A percentile compares a stretch with the other conserved stretches of the same genome.
These are phyloP conservation scores for Holothuria leucospilota DNA, from an alignment of 53 echinoderm and acorn worm species.

Conservation along the genomic window DNA sequence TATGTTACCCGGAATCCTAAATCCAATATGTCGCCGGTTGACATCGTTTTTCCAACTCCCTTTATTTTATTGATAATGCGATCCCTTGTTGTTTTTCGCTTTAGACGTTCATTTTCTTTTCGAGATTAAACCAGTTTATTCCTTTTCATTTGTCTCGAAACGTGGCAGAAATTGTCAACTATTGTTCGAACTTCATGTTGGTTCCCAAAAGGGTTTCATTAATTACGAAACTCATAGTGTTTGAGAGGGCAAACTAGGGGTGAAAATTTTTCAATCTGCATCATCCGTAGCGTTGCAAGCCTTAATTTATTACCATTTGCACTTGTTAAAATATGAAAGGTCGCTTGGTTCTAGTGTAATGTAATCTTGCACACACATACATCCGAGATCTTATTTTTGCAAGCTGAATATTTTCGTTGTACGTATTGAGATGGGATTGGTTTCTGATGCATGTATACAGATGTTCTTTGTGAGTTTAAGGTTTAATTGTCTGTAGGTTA, in stretches of 20 bases:
- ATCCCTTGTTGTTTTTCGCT: slow-evolving; percentile 38
- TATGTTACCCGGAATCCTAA: slow-evolving; percentile 34
- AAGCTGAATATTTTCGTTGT: slow-evolving; percentile 41
- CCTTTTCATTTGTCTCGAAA: neutral
- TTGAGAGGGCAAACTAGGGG: slow-evolving; percentile 41
- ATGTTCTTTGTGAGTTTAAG: slow-evolving; percentile 33
- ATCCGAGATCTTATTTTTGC: slow-evolving; percentile 46
- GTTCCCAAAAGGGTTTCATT: slow-evolving; percentile 45
- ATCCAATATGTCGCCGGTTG: slow-evolving; percentile 45
- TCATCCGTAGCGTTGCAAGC: slow-evolving; percentile 50
- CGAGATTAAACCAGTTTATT: slow-evolving; percentile 18
- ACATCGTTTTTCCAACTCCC: slow-evolving; percentile 45
- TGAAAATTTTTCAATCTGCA: slow-evolving; percentile 44
- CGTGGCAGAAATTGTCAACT: slow-evolving; percentile 23
- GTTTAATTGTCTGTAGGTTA: slow-evolving; percentile 44
- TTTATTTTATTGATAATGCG: slow-evolving; percentile 47
- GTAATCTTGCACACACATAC: slow-evolving; percentile 42
- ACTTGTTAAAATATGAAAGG: slow-evolving; percentile 84
- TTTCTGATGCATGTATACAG: slow-evolving; percentile 26
- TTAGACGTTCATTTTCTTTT: slow-evolving; percentile 9
- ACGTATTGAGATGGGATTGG: slow-evolving; percentile 27
- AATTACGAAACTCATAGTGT: slow-evolving; percentile 23
- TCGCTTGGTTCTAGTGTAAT: slow-evolving; percentile 55
- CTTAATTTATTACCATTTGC: slow-evolving; percentile 77
- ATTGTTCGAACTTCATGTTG: slow-evolving; percentile 15